Evolutionary conservation across 2,888 invertebrate species (phyloP).

Genomic region (Cheilosia impressa): DNA sequence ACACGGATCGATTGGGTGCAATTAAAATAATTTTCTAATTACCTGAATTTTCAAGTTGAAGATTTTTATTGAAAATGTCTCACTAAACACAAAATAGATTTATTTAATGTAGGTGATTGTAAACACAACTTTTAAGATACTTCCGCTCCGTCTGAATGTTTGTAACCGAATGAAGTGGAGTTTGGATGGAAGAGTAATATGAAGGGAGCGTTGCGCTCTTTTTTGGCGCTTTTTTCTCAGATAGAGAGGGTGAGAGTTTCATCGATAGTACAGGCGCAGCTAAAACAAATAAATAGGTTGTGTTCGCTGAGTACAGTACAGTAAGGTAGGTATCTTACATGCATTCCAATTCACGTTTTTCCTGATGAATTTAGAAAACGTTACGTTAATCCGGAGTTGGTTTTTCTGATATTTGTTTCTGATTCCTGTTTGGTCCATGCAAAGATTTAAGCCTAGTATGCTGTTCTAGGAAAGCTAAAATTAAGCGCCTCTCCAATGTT

Average conservation of each 20-base stretch:
- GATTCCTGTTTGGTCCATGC: too few species aligned
- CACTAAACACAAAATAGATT: constrained; percentile 56
- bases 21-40: constrained; percentile 31
- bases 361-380: too few species aligned
- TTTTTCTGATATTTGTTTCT: too few species aligned
- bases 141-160: constrained; percentile 61
- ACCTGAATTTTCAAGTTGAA: constrained; percentile 42
- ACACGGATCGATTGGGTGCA: not conserved
- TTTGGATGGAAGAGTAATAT: constrained; percentile 61
- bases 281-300: not conserved
- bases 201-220: constrained; percentile 69
- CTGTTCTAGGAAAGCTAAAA: too few species aligned
- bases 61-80: constrained; percentile 38
- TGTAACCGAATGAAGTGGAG: constrained; percentile 67
- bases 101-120: constrained; percentile 42
- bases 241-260: constrained; percentile 12
- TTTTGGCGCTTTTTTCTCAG: constrained; percentile 61
- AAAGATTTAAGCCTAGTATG: too few species aligned
- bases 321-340: too few species aligned
- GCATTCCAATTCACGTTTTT: too few species aligned
- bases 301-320: constrained; percentile 34
- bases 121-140: constrained; percentile 47
- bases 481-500: too few species aligned
- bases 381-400: too few species aligned
- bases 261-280: constrained; percentile 18